Base-by-base conservation (phyloP, 2,113 vertebrate species). In the Heteronetta atricapilla region DNA sequence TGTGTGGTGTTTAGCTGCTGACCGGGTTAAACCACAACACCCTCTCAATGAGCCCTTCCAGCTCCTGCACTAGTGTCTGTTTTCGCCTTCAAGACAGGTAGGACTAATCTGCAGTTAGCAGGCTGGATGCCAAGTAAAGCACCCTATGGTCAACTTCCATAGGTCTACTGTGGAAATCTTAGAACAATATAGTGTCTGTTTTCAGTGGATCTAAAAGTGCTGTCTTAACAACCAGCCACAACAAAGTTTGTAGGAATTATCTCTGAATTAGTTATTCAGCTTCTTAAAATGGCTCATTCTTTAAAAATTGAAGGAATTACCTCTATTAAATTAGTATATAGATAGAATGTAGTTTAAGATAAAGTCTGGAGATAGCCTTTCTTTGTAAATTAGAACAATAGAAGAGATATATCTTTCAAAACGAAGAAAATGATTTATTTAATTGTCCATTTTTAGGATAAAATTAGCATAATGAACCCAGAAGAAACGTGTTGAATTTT, bases 361-460 rank as follows among this genome's bases (percentile, higher is more conserved):
- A 3, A 67, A 73, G 31, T 67, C 31, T 11, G 42, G 28, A 6
- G 66, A 34, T 8, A 55, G 14, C 31, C n/a, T n/a, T n/a, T n/a
- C 8, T 38, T 87, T 70, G 52, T 52, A 64, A 70, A 14, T 23
- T 3, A 6, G 6, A 34, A 36, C 25, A 11, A 3, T 33, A 60
- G 18, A 42, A 79, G 22, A 60, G 8, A 12, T 83, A 4, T 13
- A 31, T 19, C 29, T 66, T 60, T 31, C 4, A 13, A 10, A 26
- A 5, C 8, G 10, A 25, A 15, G 20, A 33, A 33, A 17, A 50
- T 5, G 5, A 0, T 19, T 59, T 68, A 0, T 19, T 60, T 68
- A 11, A 13, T 52, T 52, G 22, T 52, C 23, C 26, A 11, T 26
- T 52, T 52, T 81, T 52, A 50, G 13, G 19, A 34, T 8, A 68